Percentiles rank a stretch among this genome's conserved stretches.
Conservation (phyloP, 1,140 invertebrate genomes). For the Ceratosolen fusciceps region DNA sequence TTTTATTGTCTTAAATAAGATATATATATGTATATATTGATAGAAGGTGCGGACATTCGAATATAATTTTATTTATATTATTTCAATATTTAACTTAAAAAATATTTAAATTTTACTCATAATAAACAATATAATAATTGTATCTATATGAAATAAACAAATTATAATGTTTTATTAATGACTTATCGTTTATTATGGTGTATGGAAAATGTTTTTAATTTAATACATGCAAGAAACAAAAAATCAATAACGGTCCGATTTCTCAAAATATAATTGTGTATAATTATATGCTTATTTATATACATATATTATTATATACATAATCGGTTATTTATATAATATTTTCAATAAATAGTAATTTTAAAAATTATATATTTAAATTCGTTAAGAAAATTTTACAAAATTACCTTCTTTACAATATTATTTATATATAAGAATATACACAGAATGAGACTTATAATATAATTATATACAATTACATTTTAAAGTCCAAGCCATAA, state of each 20-base stretch:
- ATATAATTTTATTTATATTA: not conserved
- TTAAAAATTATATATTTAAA: not conserved
- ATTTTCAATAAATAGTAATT: not conserved
- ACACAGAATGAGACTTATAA: slow-evolving; percentile 13
- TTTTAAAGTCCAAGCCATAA: not conserved
- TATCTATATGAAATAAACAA: slow-evolving; percentile 33
- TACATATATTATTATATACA: slow-evolving; percentile 7
- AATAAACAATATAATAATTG: slow-evolving; percentile 27
- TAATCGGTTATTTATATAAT: not conserved
- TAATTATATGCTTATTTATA: slow-evolving; percentile 19
- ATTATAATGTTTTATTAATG: slow-evolving; percentile 2
- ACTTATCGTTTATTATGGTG: not conserved
- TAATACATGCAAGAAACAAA: slow-evolving; percentile 4
- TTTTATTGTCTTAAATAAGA: slow-evolving; percentile 48
- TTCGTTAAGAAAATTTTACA: not conserved
- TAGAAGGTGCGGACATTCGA: slow-evolving; percentile 7
- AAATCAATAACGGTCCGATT: slow-evolving; percentile 16
- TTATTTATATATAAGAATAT: slow-evolving; percentile 9
- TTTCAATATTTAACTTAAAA: not conserved
- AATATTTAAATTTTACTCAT: slow-evolving; percentile 21
- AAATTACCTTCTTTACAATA: not conserved
- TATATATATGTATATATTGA: slow-evolving; percentile 34
- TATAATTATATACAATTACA: slow-evolving; percentile 32
- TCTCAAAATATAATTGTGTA: not conserved
- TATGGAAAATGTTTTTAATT: slow-evolving; percentile 11